Conservation (phyloP, 92 coral and sea anemone genomes). For the Micromussa lordhowensis region DNA sequence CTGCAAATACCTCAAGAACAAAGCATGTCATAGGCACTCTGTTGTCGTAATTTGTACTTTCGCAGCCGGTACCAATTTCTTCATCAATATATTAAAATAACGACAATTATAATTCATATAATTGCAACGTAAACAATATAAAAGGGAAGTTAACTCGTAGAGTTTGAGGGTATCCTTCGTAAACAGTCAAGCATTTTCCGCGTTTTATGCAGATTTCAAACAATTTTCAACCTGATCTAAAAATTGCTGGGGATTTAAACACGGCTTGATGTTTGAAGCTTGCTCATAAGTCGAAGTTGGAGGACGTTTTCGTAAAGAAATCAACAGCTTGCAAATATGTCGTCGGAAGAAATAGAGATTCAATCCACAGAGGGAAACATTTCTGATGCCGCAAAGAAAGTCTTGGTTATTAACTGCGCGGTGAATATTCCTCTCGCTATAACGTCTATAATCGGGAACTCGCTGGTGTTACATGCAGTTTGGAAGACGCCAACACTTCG, state of each 20-base stretch:
- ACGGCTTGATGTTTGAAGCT: too few relatives aligned
- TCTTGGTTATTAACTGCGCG: neutral
- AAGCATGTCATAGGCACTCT: too few relatives aligned
- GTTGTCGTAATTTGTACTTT: too few relatives aligned
- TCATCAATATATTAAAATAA: too few relatives aligned
- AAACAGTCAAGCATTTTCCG: neutral
- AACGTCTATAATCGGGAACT: neutral
- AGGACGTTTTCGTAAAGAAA: neutral
- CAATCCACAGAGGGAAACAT: neutral
- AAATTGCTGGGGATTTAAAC: too few relatives aligned
- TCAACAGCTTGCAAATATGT: neutral
- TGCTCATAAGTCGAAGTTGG: neutral
- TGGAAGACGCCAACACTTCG: constrained; percentile 8
- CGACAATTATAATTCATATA: too few relatives aligned
- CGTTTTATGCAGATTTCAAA: neutral
- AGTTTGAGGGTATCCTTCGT: neutral
- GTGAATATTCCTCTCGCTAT: constrained; percentile 10
- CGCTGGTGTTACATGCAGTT: constrained; percentile 8
- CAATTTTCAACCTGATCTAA: too few relatives aligned
- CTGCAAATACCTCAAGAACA: too few relatives aligned
- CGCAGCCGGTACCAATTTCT: too few relatives aligned
- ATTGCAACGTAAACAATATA: too few relatives aligned
- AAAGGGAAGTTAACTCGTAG: neutral
- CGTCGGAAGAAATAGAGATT: neutral
- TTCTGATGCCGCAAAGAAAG: neutral